Conservation (phyloP, 2,113 vertebrate species). For the Caloenas nicobarica region DNA sequence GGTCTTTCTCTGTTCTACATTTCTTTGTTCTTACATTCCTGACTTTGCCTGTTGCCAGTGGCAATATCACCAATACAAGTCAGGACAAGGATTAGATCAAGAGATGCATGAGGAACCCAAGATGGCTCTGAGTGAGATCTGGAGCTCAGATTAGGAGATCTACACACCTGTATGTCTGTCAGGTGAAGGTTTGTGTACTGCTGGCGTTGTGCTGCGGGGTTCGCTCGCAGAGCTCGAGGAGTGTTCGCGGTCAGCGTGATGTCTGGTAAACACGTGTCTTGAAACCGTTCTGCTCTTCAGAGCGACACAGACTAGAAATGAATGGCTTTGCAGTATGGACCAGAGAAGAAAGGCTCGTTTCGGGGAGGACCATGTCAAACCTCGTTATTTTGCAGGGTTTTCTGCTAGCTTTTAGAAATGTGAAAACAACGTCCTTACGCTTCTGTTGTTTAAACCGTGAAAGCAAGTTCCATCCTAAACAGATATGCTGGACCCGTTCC, state of each 20-base stretch:
- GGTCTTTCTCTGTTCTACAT: not conserved
- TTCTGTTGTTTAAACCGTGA: not conserved
- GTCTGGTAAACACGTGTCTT: not conserved
- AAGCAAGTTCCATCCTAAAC: not conserved
- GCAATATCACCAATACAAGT: conserved; percentile 64
- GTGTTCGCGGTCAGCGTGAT: not conserved
- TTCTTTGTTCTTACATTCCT: conserved; percentile 63
- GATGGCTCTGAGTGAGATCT: conserved; percentile 56
- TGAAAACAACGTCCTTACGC: not conserved
- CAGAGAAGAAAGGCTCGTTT: not conserved
- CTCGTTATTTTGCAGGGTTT: not conserved
- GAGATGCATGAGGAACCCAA: conserved; percentile 23
- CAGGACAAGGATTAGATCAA: conserved; percentile 62
- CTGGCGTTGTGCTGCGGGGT: not conserved
- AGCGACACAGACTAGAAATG: not conserved
- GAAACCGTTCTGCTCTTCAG: not conserved
- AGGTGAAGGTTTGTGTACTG: not conserved
- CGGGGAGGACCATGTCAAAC: not conserved
- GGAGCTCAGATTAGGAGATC: conserved; percentile 56
- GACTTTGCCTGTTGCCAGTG: conserved; percentile 49
- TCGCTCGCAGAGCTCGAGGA: not conserved
- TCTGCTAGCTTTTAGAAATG: not conserved
- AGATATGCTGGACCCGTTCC: fast-evolving
- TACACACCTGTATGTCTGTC: conserved; percentile 32
- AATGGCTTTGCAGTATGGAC: not conserved